Conservation (phyloP, 2,113 vertebrate genomes). For the Epinephelus lanceolatus region DNA sequence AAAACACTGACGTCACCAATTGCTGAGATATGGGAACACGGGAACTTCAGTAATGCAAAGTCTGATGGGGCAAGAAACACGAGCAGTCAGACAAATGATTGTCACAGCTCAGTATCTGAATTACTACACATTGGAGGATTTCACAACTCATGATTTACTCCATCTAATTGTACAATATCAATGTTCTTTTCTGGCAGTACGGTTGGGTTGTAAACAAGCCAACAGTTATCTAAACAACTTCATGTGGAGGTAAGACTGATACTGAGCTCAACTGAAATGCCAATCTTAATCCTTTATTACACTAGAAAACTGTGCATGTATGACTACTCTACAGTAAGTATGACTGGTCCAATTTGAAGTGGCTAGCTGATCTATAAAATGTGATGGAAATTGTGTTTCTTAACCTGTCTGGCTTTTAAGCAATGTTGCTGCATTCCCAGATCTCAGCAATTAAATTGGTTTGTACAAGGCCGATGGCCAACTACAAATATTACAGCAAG, state of each 20-base stretch:
- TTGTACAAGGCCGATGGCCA: neutral
- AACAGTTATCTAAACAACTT: neutral
- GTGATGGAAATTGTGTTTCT: neutral
- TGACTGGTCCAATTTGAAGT: neutral
- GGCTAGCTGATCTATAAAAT: neutral
- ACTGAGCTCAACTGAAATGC: neutral
- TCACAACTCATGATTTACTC: neutral
- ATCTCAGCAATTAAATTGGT: neutral
- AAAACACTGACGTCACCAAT: neutral
- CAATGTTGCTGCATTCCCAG: neutral
- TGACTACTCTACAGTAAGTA: neutral
- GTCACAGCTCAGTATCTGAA: neutral
- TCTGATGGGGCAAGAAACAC: neutral
- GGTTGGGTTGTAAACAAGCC: neutral
- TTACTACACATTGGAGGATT: neutral
- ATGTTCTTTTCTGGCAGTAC: neutral
- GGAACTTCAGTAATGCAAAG: neutral
- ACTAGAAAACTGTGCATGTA: neutral
- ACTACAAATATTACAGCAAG: too few species aligned
- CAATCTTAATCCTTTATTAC: neutral
- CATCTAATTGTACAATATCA: neutral
- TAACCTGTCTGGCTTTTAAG: neutral
- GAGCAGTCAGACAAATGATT: neutral
- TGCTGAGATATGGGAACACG: neutral
- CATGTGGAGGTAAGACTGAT: neutral